A percentile compares a stretch with the other conserved stretches of the same genome.
Conservation (phyloP, 2,888 invertebrate genomes). For the Congeria kusceri region DNA sequence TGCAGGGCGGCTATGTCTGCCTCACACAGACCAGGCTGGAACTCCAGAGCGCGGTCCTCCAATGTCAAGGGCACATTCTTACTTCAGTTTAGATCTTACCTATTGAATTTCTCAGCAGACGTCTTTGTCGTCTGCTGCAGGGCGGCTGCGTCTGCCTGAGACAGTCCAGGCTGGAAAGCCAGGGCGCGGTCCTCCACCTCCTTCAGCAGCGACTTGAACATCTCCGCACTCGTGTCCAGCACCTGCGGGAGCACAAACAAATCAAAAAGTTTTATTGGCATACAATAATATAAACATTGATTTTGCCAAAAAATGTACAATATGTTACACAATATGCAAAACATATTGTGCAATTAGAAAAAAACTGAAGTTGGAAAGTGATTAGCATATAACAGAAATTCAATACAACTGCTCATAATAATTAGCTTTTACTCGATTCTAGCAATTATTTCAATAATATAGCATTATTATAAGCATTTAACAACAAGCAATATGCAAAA, state of each 20-base stretch:
- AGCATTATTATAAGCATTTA: too few relatives aligned
- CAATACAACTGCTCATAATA: too few relatives aligned
- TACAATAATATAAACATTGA: too few relatives aligned
- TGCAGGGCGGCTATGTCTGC: constrained; percentile 93
- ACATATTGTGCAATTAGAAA: too few relatives aligned
- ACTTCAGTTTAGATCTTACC: constrained; percentile 81
- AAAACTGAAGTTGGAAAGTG: too few relatives aligned
- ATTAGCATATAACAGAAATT: too few relatives aligned
- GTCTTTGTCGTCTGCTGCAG: constrained; percentile 92
- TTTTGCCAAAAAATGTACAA: too few relatives aligned
- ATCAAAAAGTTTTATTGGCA: background rate
- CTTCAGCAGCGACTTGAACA: constrained; percentile 81
- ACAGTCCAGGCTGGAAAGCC: constrained; percentile 91
- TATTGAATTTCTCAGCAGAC: constrained; percentile 91
- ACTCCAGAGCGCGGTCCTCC: constrained; percentile 92
- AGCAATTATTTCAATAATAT: too few relatives aligned
- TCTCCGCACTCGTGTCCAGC: constrained; percentile 75
- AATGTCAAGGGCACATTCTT: constrained; percentile 88
- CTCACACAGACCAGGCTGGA: constrained; percentile 92
- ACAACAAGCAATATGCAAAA: too few relatives aligned
- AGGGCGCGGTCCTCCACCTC: constrained; percentile 93
- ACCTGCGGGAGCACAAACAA: constrained; percentile 50
- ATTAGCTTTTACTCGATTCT: too few relatives aligned
- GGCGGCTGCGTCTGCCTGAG: constrained; percentile 93
- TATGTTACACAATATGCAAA: too few relatives aligned